A percentile compares a stretch with the other conserved stretches of the same genome.
Evolutionary conservation across 2,113 vertebrate genomes (phyloP).

Genomic region (Mustela lutreola): DNA sequence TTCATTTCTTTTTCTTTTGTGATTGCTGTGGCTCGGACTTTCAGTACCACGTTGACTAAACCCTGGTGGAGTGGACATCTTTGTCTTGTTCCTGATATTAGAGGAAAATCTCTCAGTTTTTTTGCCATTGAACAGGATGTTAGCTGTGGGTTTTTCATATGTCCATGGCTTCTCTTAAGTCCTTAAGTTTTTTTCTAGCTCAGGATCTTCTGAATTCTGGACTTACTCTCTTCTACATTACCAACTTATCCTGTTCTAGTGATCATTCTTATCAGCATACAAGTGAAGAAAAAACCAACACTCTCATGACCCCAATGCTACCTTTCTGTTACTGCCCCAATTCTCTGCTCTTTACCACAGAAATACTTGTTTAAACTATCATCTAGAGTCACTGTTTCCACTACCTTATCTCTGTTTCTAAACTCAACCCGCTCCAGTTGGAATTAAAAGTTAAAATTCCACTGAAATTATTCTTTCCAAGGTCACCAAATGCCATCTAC

Average conservation of each 20-base stretch:
- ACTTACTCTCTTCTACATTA: neutral
- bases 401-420: neutral
- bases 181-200: constrained; percentile 2
- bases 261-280: neutral
- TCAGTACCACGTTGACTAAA: neutral
- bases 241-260: neutral
- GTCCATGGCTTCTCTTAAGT: neutral
- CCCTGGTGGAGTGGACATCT: neutral
- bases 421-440: neutral
- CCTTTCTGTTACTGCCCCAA: neutral
- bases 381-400: neutral
- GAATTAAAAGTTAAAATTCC: constrained; percentile 30
- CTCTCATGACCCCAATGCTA: neutral
- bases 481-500: neutral
- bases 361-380: neutral
- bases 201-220: neutral
- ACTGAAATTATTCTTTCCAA: neutral
- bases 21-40: neutral
- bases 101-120: neutral
- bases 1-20: neutral
- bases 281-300: neutral
- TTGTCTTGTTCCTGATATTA: neutral
- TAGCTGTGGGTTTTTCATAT: neutral
- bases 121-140: neutral
- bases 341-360: neutral